Percentiles rank a stretch among this genome's conserved stretches.
These are phyloP conservation scores for Cryptomyrus ogoouensis DNA, from an alignment of 2,113 vertebrate species.

Conservation along the genomic window DNA sequence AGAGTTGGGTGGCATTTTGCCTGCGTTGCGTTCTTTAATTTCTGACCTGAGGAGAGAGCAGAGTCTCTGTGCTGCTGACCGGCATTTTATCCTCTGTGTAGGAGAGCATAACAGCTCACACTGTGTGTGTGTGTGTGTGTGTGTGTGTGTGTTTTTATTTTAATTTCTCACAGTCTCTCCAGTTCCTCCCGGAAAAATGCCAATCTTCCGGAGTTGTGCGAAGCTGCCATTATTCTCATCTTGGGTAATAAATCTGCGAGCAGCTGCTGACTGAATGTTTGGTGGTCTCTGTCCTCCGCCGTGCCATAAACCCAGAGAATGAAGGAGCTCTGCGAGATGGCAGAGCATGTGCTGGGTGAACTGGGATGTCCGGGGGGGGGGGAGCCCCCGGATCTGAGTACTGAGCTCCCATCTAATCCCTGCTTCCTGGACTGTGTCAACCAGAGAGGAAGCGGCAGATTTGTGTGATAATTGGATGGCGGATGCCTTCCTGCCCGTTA, in stretches of 20 bases:
- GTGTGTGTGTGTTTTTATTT: not conserved
- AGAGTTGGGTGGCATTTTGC: not conserved
- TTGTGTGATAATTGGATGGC: constrained; percentile 60
- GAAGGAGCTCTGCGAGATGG: not conserved
- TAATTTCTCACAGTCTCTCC: not conserved
- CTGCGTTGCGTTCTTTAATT: not conserved
- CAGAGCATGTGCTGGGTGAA: not conserved
- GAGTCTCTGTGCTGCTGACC: not conserved
- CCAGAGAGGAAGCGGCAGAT: constrained; percentile 54
- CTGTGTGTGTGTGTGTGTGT: not conserved
- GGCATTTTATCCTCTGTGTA: not conserved
- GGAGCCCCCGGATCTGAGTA: constrained; percentile 57
- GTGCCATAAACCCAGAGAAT: not conserved
- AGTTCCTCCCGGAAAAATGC: not conserved
- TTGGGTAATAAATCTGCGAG: not conserved
- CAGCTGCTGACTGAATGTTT: not conserved
- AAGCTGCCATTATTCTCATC: not conserved
- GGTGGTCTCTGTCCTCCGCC: not conserved
- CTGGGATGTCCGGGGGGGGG: not conserved
- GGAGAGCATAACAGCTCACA: not conserved
- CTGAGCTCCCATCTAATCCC: constrained; percentile 59
- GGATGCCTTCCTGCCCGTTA: constrained; percentile 47
- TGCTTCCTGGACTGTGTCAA: constrained; percentile 62
- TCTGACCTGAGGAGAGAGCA: not conserved
- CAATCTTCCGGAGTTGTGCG: not conserved